Evolutionary conservation across 2,797 vertebrate species (phyloP), one percentile per base, ranked within the genome.

Genomic region (Craterocephalus amniculus): DNA sequence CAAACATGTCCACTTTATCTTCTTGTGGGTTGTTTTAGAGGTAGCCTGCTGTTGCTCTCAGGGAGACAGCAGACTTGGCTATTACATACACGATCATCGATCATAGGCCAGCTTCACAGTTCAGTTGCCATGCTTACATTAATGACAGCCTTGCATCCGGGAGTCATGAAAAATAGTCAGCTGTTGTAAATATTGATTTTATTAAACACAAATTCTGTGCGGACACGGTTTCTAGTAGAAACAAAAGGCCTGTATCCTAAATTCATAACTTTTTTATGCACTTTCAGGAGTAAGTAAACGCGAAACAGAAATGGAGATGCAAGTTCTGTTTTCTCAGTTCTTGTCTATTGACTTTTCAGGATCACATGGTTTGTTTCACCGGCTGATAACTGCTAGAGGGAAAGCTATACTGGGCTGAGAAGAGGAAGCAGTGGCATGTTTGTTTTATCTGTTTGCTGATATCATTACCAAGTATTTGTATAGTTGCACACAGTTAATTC

Each of bases 131-230:
- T 0, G 59, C 78, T 79, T 70, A 60, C 31, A 60, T 68, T 49
- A 13, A 51, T 69, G 52, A 67, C 64, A 51, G 6, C 14, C 1
- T 34, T 36, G 55, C 18, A 49, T 43, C 40, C 43, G 51, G 32
- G 64, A 49, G 63, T 67, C 24, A 9, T 69, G 26, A 63, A 59
- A 63, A 12, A 24, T 8, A 7, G 38, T 65, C 58, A 38, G 38
- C 38, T 72, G 36, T 68, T 43, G 49, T 60, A 68, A 83, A 72
- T 76, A 67, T 74, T 76, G 20, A 54, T 67, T 71, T 63, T 32
- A 75, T 51, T 65, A 66, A 72, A 70, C 52, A 68, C 67, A 13
- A 45, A 0, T 32, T 0, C 4, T 58, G 22, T 36, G n/a, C 24
- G 36, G 27, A 55, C 48, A 38, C 6, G 4, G 48, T 32, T 36